These are phyloP conservation scores for Poeciliopsis prolifica DNA, from an alignment of 2,113 vertebrate species.

Conservation along the genomic window DNA sequence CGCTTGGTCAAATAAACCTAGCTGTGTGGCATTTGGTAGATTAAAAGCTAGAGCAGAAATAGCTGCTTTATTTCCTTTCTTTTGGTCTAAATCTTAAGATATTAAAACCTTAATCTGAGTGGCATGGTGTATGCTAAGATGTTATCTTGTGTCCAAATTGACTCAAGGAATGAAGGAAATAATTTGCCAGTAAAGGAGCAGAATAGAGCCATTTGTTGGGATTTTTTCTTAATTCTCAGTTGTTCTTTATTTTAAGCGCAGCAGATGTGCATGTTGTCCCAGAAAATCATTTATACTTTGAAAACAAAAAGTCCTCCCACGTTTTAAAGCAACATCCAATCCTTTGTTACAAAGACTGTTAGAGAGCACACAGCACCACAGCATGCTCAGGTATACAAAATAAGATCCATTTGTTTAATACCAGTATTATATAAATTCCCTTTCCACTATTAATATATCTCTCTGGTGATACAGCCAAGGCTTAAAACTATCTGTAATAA, in stretches of 20 bases:
- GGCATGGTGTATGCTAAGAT: conserved; percentile 1
- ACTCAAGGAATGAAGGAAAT: too few species aligned
- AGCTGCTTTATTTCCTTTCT: conserved; percentile 1
- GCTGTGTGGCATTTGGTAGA: neutral
- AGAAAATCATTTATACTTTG: conserved; percentile 63
- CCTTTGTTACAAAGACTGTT: conserved; percentile 67
- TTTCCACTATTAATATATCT: conserved; percentile 66
- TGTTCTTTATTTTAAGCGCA: conserved; percentile 2
- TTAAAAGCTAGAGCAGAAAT: conserved; percentile 1
- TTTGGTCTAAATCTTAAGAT: neutral
- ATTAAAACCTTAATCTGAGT: neutral
- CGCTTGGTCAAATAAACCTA: neutral
- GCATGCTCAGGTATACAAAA: conserved; percentile 81
- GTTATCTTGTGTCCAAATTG: neutral
- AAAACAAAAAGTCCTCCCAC: conserved; percentile 66
- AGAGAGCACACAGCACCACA: conserved; percentile 67
- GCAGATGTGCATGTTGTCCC: conserved; percentile 51
- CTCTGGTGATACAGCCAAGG: conserved; percentile 64
- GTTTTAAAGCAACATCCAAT: conserved; percentile 66
- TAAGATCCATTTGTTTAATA: conserved; percentile 61
- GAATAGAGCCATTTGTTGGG: neutral
- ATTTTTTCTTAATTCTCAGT: neutral
- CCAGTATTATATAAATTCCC: conserved; percentile 41
- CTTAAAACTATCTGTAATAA: conserved; percentile 63
- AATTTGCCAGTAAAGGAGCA: neutral